Percentiles rank a stretch among this genome's conserved stretches.
phyloP scores from a whole-genome alignment of 2,888 invertebrate species.

The Oscheius sp. region DNA sequence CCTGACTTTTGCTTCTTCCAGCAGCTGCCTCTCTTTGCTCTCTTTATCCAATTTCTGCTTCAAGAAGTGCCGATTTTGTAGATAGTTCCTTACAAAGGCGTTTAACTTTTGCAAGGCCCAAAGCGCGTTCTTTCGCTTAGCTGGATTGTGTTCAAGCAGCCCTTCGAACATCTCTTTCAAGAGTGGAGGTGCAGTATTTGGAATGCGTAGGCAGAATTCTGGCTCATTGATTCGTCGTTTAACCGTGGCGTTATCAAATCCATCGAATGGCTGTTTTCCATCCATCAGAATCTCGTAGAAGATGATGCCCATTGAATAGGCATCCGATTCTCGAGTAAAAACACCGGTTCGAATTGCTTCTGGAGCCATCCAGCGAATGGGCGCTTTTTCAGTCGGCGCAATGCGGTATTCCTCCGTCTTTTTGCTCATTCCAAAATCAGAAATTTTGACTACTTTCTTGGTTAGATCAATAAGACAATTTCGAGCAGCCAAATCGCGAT shows the following conservation, averaged over 20 bases:
- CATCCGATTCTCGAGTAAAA: neutral
- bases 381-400: neutral
- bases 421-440: slow-evolving; percentile 20
- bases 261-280: neutral
- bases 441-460: neutral
- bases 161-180: no score
- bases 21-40: no score
- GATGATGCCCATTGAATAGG: neutral
- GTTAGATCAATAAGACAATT: neutral
- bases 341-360: neutral
- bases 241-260: neutral
- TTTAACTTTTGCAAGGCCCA: no score
- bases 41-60: no score
- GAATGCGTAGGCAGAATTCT: no score
- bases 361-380: neutral
- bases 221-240: no score
- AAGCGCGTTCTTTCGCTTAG: no score
- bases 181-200: no score
- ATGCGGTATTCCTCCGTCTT: neutral
- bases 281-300: neutral
- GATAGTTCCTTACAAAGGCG: no score
- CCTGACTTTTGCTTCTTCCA: no score
- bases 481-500: neutral
- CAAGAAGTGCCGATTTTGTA: no score
- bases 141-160: no score